Evolutionary conservation across 2,888 invertebrate genomes (phyloP).

Genomic region (Temnothorax unifasciatus): DNA sequence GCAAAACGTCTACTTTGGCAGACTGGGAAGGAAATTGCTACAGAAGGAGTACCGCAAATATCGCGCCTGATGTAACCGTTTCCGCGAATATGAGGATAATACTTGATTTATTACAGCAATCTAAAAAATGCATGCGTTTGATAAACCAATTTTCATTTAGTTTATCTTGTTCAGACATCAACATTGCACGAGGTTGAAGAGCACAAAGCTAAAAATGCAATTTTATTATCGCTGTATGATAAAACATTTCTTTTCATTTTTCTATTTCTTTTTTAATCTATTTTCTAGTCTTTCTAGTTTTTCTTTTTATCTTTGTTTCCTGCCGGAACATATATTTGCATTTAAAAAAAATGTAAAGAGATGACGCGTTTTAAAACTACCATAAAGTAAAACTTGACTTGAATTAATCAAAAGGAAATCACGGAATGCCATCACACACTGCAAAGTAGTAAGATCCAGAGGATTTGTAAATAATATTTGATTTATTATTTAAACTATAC

Average conservation of each 20-base stretch:
- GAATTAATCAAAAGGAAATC: background rate
- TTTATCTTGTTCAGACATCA: background rate
- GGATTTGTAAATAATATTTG: conserved; percentile 71
- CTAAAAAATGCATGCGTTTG: background rate
- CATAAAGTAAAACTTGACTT: background rate
- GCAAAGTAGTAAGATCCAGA: background rate
- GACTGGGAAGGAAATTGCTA: background rate
- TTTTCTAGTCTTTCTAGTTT: background rate
- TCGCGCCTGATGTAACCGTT: background rate
- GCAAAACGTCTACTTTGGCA: background rate
- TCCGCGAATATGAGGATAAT: background rate
- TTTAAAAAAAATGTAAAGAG: background rate
- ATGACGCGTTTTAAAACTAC: background rate
- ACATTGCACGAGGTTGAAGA: background rate
- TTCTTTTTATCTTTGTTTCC: too few species aligned
- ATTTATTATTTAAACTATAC: conserved; percentile 76
- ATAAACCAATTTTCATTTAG: background rate
- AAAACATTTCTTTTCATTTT: background rate
- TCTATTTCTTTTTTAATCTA: background rate
- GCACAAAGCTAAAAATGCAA: background rate
- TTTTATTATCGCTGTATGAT: background rate
- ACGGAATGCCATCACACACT: background rate
- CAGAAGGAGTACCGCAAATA: background rate
- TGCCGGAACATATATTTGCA: background rate
- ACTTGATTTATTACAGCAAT: conserved; percentile 62